Percentiles rank a stretch among this genome's conserved stretches.
phyloP scores from a whole-genome alignment of 2,113 vertebrate species.

The Silurus glanis region DNA sequence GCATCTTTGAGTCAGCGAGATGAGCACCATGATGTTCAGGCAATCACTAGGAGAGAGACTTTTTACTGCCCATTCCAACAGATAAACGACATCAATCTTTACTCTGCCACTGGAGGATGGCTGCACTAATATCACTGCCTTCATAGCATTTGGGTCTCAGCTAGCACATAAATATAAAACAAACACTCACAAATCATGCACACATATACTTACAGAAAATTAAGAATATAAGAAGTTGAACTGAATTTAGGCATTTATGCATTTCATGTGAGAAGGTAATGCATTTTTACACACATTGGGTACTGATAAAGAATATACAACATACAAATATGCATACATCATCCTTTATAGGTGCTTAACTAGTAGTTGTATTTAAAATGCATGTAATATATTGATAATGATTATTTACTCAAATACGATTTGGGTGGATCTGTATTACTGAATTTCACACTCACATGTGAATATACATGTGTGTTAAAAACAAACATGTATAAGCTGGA shows the following conservation, averaged over 20 bases:
- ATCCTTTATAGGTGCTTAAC: neutral
- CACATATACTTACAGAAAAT: slow-evolving; percentile 16
- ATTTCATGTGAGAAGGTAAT: neutral
- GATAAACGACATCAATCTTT: slow-evolving; percentile 71
- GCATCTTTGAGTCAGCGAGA: slow-evolving; percentile 32
- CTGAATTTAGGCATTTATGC: neutral
- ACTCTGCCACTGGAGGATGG: slow-evolving; percentile 57
- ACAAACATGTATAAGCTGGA: slow-evolving; percentile 2
- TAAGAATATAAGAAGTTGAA: neutral
- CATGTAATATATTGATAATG: neutral
- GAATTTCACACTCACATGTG: slow-evolving; percentile 17
- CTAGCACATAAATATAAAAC: slow-evolving; percentile 38
- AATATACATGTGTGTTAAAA: slow-evolving; percentile 53
- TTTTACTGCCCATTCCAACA: slow-evolving; percentile 67
- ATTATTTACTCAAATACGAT: neutral
- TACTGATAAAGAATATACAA: neutral
- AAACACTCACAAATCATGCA: slow-evolving; percentile 21
- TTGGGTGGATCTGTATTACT: neutral
- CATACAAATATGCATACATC: neutral
- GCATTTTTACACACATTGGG: neutral
- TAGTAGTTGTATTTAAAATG: neutral
- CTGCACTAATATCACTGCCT: slow-evolving; percentile 53
- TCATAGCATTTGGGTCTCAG: slow-evolving; percentile 34
- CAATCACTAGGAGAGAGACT: slow-evolving; percentile 53
- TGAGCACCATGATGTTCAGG: slow-evolving; percentile 52